A percentile compares a stretch with the other conserved stretches of the same genome.
Conservation (phyloP, 1,140 invertebrate genomes). For the Drosophila lowei region DNA sequence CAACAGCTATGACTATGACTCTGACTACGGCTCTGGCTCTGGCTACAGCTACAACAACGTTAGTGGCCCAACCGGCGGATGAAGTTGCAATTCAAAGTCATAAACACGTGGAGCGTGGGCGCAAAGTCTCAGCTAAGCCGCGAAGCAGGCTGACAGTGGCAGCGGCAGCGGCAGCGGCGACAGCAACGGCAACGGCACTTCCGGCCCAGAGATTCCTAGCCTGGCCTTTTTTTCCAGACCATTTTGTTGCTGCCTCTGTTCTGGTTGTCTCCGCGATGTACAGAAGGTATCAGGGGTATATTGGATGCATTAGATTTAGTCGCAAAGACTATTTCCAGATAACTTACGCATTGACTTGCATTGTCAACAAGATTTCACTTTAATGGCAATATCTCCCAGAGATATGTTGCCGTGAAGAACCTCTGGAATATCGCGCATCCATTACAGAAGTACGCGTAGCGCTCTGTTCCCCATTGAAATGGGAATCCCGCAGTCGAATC, state of each 20-base stretch:
- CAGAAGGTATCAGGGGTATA: slow-evolving; percentile 43
- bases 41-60: slow-evolving; percentile 15
- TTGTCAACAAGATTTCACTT: neutral
- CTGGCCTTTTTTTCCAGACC: slow-evolving; percentile 38
- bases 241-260: slow-evolving; percentile 45
- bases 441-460: neutral
- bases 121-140: slow-evolving; percentile 79
- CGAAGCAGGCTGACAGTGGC: slow-evolving; percentile 61
- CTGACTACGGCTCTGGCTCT: slow-evolving; percentile 1
- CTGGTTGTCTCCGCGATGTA: slow-evolving; percentile 16
- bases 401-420: neutral
- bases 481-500: slow-evolving; percentile 23
- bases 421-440: too few relatives aligned
- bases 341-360: neutral
- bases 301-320: slow-evolving; percentile 38
- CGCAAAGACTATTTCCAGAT: neutral
- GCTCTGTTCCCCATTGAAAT: neutral
- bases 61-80: slow-evolving; percentile 55
- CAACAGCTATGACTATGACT: slow-evolving; percentile 2
- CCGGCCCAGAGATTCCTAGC: slow-evolving; percentile 52
- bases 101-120: slow-evolving; percentile 80
- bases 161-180: slow-evolving; percentile 11
- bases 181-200: slow-evolving; percentile 50
- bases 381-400: neutral
- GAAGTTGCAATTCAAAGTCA: slow-evolving; percentile 82